Evolutionary conservation across 2,797 vertebrate species (phyloP).

Genomic region (Myiothlypis chrysogaster): DNA sequence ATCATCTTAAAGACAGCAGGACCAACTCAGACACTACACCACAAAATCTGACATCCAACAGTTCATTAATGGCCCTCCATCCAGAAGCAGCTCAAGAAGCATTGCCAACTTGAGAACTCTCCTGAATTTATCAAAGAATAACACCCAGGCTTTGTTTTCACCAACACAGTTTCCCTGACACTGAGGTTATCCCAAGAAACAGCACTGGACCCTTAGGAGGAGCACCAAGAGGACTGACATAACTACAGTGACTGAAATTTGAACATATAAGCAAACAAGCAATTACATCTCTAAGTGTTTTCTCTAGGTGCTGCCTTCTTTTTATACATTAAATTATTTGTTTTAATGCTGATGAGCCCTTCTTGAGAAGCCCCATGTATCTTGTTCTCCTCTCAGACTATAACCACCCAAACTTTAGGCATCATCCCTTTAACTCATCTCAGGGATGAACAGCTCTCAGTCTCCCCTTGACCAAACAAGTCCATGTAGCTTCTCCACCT

Average conservation of each 20-base stretch:
- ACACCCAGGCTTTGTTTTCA: background rate
- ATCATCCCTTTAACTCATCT: background rate
- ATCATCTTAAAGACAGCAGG: background rate
- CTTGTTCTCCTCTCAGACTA: background rate
- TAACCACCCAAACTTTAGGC: background rate
- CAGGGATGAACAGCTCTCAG: background rate
- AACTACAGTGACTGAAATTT: background rate
- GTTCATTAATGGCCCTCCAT: background rate
- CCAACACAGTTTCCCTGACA: background rate
- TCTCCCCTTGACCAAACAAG: fast-evolving
- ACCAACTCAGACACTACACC: background rate
- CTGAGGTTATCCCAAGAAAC: background rate
- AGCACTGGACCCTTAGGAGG: background rate
- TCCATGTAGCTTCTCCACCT: background rate
- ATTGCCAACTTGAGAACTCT: fast-evolving
- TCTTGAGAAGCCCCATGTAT: background rate
- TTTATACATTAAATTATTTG: background rate
- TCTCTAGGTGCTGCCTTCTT: background rate
- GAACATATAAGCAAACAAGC: background rate
- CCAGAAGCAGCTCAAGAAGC: background rate
- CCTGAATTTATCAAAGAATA: background rate
- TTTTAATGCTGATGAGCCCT: background rate
- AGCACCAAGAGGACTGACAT: background rate
- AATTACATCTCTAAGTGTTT: background rate
- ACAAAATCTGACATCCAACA: background rate